Evolutionary conservation across 2,888 invertebrate species (phyloP).

Genomic region (Xanthia togata): DNA sequence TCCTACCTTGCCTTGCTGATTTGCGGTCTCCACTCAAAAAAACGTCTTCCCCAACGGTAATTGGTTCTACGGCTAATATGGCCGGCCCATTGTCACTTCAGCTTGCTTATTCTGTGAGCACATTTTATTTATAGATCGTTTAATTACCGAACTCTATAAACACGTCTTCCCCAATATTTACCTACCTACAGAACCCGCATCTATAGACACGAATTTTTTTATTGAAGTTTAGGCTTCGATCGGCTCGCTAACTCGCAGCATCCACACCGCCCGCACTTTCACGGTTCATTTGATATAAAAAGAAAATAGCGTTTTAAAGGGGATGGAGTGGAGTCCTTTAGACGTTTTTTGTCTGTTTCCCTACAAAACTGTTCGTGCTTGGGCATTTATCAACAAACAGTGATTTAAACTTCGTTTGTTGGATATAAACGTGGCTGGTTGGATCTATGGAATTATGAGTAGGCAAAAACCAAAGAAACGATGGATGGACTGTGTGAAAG

Average conservation of each 20-base stretch:
- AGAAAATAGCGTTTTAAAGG: conserved; percentile 82
- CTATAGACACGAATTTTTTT: conserved; percentile 37
- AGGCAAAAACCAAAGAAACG: background rate
- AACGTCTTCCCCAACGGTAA: background rate
- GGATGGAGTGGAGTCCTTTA: conserved; percentile 80
- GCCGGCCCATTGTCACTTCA: background rate
- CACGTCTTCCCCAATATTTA: background rate
- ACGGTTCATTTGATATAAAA: conserved; percentile 84
- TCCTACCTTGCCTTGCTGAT: background rate
- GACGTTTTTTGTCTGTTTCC: conserved; percentile 71
- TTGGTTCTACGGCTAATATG: background rate
- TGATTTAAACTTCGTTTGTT: conserved; percentile 72
- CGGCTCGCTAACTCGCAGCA: conserved; percentile 59
- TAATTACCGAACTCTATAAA: conserved; percentile 3
- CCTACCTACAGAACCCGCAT: conserved; percentile 51
- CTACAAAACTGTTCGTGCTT: conserved; percentile 76
- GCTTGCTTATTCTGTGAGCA: too few species aligned
- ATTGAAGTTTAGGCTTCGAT: conserved; percentile 53
- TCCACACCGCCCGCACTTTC: conserved; percentile 80
- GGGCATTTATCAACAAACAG: conserved; percentile 80
- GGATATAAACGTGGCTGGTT: conserved; percentile 18
- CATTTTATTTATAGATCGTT: background rate
- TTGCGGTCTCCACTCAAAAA: background rate
- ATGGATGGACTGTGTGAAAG: background rate
- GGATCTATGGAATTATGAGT: background rate